Base-by-base conservation (phyloP, 1,140 invertebrate species). In the Popillia japonica region DNA sequence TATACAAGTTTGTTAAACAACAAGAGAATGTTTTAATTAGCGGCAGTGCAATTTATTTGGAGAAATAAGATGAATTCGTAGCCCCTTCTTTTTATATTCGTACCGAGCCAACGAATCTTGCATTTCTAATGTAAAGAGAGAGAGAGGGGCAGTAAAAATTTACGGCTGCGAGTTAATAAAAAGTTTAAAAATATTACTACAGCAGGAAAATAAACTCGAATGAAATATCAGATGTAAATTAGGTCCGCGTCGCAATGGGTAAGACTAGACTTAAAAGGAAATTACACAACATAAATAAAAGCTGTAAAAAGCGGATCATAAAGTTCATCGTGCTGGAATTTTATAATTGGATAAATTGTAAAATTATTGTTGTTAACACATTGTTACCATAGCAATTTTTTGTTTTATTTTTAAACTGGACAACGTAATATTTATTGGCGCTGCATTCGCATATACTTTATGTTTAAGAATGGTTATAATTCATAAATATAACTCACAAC, bases 151-250 rank as follows among this genome's bases (percentile, higher is more conserved):
- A 22, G 61, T 68, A 68, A 68, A 68, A 68, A 68, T 68, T 68
- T 68, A 68, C 61, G 20, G 20, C 23, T 10, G 61, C 27, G 61
- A 68, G 61, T 68, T 68, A 68, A 68, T 68, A 68, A 68, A 68
- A 68, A 17, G 8, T 68, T 34, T 22, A 68, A 68, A 68, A 68
- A 68, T 68, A 68, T 68, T 68, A 68, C 61, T 27, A 68, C 61
- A 22, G 61, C 61, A 34, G 22, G 61, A 68, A 68, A 68, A 68
- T 68, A 68, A 68, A 68, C 20, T 20, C 20, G 61, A 68, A 68
- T 68, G 72, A 74, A 74, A 74, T 74, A 74, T 74, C 72, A 74
- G 34, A 74, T 74, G 72, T 41, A 74, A 74, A 74, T 74, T 41
- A 17, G 61, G 61, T 68, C 17, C 61, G 17, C 22, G 61, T 34